A percentile compares a stretch with the other conserved stretches of the same genome.
These are phyloP conservation scores for Glaucopsyche alexis DNA, from an alignment of 2,888 invertebrate species.

Conservation along the genomic window DNA sequence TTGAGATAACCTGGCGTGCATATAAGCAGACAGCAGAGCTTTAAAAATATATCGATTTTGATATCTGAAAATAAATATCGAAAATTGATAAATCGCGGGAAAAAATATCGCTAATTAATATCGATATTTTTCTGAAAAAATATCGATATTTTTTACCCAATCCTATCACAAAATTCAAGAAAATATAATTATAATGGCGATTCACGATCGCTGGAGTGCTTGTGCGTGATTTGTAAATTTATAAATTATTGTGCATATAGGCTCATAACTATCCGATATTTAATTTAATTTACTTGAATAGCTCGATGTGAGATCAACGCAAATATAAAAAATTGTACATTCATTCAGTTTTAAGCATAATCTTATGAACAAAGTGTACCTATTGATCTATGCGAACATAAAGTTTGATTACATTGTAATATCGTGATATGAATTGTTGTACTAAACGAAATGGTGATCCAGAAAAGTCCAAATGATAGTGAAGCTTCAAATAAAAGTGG, in stretches of 20 bases:
- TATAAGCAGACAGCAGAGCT: slow-evolving; percentile 18
- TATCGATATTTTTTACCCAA: slow-evolving; percentile 22
- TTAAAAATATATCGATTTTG: slow-evolving; percentile 3
- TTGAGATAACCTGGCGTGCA: no score
- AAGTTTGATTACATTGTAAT: slow-evolving; percentile 1
- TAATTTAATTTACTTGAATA: neutral
- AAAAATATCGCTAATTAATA: neutral
- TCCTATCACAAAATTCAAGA: neutral
- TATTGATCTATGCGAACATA: slow-evolving; percentile 11
- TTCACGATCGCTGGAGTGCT: neutral
- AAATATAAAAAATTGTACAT: neutral
- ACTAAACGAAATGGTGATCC: slow-evolving; percentile 69
- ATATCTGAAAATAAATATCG: slow-evolving; percentile 13
- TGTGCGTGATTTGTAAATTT: neutral
- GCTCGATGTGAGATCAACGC: neutral
- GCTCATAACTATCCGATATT: neutral
- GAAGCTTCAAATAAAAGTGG: slow-evolving; percentile 59
- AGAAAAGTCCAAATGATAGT: slow-evolving; percentile 65
- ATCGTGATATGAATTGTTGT: slow-evolving; percentile 21
- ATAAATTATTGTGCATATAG: neutral
- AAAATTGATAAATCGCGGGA: neutral
- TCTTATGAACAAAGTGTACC: neutral
- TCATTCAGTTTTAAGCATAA: neutral
- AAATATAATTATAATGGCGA: slow-evolving; percentile 10
- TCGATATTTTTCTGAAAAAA: neutral